Percentiles rank a stretch among this genome's conserved stretches.
Evolutionary conservation across 2,797 vertebrate species (phyloP).

Genomic region (Pseudomugil tenellus): DNA sequence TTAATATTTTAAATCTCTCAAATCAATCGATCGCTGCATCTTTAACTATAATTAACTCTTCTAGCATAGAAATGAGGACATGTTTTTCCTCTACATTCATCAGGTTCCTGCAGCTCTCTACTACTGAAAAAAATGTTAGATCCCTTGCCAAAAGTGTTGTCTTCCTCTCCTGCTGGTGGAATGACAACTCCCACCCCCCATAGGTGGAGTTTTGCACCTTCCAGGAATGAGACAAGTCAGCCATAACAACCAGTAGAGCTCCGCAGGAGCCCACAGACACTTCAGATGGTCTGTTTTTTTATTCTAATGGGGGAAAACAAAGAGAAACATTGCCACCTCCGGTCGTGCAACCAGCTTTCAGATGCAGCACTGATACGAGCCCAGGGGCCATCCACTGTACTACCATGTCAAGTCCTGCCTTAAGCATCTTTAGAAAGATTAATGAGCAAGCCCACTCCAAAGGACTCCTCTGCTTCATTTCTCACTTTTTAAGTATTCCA

Average conservation of each 20-base stretch:
- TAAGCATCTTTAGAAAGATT: conserved; percentile 79
- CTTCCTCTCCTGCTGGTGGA: conserved; percentile 65
- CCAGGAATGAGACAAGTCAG: conserved; percentile 63
- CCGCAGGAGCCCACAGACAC: conserved; percentile 41
- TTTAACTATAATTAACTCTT: conserved; percentile 53
- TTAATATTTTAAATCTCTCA: conserved; percentile 70
- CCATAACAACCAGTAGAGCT: conserved; percentile 57
- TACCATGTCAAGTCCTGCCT: conserved; percentile 70
- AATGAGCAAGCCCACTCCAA: conserved; percentile 67
- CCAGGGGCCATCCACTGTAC: conserved; percentile 56
- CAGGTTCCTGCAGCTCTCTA: conserved; percentile 68
- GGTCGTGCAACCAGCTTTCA: conserved; percentile 49
- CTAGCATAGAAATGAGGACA: conserved; percentile 60
- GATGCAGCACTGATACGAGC: conserved; percentile 52
- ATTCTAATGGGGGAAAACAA: conserved; percentile 49
- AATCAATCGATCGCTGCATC: conserved; percentile 42
- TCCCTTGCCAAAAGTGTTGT: conserved; percentile 63
- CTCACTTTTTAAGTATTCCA: conserved; percentile 66
- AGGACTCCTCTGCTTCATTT: conserved; percentile 65
- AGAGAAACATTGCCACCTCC: conserved; percentile 34
- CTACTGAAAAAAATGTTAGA: conserved; percentile 54
- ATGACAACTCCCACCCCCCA: conserved; percentile 65
- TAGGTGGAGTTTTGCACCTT: conserved; percentile 73
- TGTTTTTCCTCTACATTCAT: conserved; percentile 65
- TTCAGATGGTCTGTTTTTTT: conserved; percentile 34